A percentile compares a stretch with the other conserved stretches of the same genome.
phyloP scores from a whole-genome alignment of 2,113 vertebrate genomes.

The Illadopsis cleaveri region DNA sequence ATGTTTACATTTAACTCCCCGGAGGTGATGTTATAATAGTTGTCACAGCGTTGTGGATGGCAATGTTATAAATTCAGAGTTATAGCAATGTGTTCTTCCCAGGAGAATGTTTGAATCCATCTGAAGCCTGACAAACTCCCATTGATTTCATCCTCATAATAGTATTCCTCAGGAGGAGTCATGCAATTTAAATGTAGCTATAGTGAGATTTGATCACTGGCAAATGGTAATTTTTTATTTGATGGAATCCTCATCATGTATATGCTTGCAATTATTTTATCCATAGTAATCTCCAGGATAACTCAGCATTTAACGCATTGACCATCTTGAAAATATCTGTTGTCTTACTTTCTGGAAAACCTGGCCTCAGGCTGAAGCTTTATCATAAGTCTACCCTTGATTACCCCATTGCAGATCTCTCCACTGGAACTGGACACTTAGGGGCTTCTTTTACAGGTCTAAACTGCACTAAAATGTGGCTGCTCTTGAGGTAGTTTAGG shows the following conservation, averaged over 20 bases:
- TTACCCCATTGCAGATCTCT: background rate
- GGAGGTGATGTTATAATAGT: background rate
- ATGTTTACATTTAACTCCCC: background rate
- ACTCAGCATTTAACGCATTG: background rate
- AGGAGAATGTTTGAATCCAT: background rate
- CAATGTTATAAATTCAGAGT: background rate
- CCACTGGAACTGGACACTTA: background rate
- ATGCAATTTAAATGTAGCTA: background rate
- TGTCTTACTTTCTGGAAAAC: background rate
- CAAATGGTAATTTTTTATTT: background rate
- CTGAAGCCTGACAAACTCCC: constrained; percentile 1
- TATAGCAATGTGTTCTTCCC: background rate
- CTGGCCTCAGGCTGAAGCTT: background rate
- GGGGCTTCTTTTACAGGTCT: background rate
- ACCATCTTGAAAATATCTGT: background rate
- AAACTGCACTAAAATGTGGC: background rate
- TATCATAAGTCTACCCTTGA: background rate
- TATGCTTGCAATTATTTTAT: background rate
- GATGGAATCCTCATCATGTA: background rate
- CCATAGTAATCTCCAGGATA: background rate
- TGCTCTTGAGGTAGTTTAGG: background rate
- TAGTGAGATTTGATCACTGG: background rate
- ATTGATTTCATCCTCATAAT: background rate
- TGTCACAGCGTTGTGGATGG: background rate
- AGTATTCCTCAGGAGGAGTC: background rate